Evolutionary conservation across 2,888 invertebrate species (phyloP), one percentile per base, ranked within the genome.

Genomic region (Ptychoptera contaminata): DNA sequence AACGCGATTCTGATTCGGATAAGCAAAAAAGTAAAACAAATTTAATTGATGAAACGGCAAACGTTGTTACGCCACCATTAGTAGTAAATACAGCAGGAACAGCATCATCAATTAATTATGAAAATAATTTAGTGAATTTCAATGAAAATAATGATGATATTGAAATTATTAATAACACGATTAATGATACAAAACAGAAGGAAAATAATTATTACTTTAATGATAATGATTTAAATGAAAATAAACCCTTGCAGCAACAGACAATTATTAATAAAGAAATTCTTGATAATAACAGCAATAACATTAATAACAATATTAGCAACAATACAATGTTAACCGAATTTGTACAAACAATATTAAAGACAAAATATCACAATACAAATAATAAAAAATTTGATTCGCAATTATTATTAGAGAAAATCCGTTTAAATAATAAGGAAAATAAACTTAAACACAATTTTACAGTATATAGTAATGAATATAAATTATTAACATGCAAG

Each of bases 361-460:
- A 65, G 32, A 68, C 65, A 31, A 68, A 70, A 49, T 67, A 63
- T 62, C n/a, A n/a, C n/a, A n/a, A n/a, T n/a, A n/a, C n/a, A n/a
- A 70, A 68, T 2, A 72, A 71, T 51, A 59, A 67, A 0, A 60
- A 62, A 51, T 84, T 83, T 56, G 80, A 86, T 58, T 79, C 82
- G 5, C 81, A 82, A 54, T 66, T 70, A 37, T 70, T 87, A 65
- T 59, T 83, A 30, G 80, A 82, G 54, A 75, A 76, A 54, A 78
- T 86, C 47, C 70, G 59, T 15, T 40, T 79, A 3, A 23, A 23
- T 5, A 23, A 23, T 23, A 23, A 23, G 7, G 23, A 23, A 5
- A 72, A 70, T 47, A 76, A 79, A 51, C 73, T 74, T 44, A 69
- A 71, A 57, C 74, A 77, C 45, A 70, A 71, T 8, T 77, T 78